Evolutionary conservation across 1,140 invertebrate genomes (phyloP), one percentile per base, ranked within the genome.

Genomic region (Antheraea pernyi): DNA sequence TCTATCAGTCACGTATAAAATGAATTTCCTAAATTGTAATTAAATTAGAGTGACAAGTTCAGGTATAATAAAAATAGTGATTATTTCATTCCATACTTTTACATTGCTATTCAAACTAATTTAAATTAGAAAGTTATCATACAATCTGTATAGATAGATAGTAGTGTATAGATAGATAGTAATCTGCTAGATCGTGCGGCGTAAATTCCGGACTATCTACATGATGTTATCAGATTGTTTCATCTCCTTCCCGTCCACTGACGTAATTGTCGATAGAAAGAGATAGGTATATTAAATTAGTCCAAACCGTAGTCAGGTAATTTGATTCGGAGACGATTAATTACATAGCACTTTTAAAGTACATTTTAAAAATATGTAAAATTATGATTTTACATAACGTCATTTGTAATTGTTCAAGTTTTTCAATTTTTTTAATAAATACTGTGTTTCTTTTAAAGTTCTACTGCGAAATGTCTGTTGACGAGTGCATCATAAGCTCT

Each of bases 131-230:
- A 70, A 71, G 22, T 46, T 59, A 69, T 68, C 66, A 71, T 22
- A 42, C 65, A 19, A 58, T 22, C 62, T 53, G 36, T 19, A 69
- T 72, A 72, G 71, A 36, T 65, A 66, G 67, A 72, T 63, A 72
- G 65, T 72, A 66, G 69, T n/a, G n/a, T n/a, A n/a, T n/a, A 30
- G 22, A 30, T 30, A 18, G 67, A 53, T 62, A 66, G 61, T 67
- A 69, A 72, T 72, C 59, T 69, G 58, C 30, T 69, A 69, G 71
- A 69, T 69, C 58, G 62, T 64, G 61, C 37, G 22, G 46, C 63
- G 36, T 72, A 69, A 69, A 72, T 72, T 71, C 48, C 18, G 18
- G 30, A 22, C n/a, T 63, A 63, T 65, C 39, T 42, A 60, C 66
- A 42, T 60, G 58, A 59, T 46, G 22, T 67, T 67, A 67, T 68